phyloP scores from a whole-genome alignment of 30 jellyfish, hydroid and myxozoan species.

The Nemopilema nomurai region DNA sequence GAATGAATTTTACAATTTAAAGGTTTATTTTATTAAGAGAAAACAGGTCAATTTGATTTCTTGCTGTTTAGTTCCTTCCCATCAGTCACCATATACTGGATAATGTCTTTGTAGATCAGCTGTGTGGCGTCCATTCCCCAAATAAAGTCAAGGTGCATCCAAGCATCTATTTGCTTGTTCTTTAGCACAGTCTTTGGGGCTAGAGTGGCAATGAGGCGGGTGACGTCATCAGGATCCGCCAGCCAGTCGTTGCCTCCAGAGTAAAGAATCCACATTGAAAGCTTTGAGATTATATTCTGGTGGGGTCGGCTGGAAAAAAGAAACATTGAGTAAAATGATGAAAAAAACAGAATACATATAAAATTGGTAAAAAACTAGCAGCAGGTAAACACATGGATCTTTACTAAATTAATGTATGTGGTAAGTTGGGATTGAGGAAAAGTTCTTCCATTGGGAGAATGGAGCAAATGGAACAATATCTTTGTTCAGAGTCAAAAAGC shows the following conservation, averaged over 20 bases:
- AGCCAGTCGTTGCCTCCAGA: slow-evolving; percentile 97
- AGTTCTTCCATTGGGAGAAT: too few species aligned
- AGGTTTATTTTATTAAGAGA: background rate
- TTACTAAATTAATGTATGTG: too few species aligned
- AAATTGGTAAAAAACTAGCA: background rate
- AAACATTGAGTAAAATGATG: background rate
- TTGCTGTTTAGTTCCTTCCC: background rate
- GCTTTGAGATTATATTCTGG: slow-evolving; percentile 78
- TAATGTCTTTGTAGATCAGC: slow-evolving; percentile 66
- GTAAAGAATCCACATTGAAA: slow-evolving; percentile 76
- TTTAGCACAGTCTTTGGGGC: slow-evolving; percentile 38
- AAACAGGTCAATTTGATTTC: background rate
- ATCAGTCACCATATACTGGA: slow-evolving; percentile 40
- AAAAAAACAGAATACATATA: background rate
- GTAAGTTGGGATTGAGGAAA: too few species aligned
- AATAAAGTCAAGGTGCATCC: slow-evolving; percentile 99
- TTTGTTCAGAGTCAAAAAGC: too few species aligned
- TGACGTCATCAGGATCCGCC: slow-evolving; percentile 91
- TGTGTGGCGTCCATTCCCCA: slow-evolving; percentile 99
- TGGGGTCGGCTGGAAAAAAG: slow-evolving; percentile 70
- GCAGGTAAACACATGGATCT: too few species aligned
- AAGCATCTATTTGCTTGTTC: slow-evolving; percentile 51
- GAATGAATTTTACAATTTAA: background rate
- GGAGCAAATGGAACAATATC: too few species aligned
- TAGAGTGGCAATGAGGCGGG: slow-evolving; percentile 34